Base-by-base conservation (phyloP, 2,888 invertebrate species). In the Archaeoteleia sp. region DNA sequence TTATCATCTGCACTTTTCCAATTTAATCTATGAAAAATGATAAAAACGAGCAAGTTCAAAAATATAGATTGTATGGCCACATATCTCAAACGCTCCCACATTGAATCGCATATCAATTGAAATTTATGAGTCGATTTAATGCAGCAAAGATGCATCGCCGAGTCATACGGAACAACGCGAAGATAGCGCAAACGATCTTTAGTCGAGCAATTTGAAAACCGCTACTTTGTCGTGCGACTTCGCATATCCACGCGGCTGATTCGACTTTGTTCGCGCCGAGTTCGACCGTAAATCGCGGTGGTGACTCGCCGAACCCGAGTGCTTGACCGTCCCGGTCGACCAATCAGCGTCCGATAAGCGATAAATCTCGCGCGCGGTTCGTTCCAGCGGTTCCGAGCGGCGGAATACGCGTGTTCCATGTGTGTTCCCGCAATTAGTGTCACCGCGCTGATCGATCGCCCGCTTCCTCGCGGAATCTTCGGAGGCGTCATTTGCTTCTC, bases 371-470 rank as follows among this genome's bases (percentile, higher is more conserved):
- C 65, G 48, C 62, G 71, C 63, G 70, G 55, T 72, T 74, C 73
- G 72, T 77, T 77, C 75, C 74, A 67, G 54, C 69, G 71, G 74
- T 74, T 72, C 71, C 70, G 61, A 68, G 55, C 69, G 49, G 40
- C 48, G 71, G 76, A 71, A 76, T 74, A 74, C 76, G 76, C 77
- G 76, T 75, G 74, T 75, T 74, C 74, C 76, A 65, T 74, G 77
- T 76, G 77, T 79, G 77, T 80, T 78, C 75, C 76, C 72, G 77
- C 79, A 82, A 82, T 81, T 82, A 82, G 78, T 80, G 81, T 82
- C 81, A 80, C 72, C 67, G 66, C 60, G 54, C 80, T 82, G 81
- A 82, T 81, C 80, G 80, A 82, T 81, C 76, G 79, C 34, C 51
- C 57, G 46, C 70, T 53, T 45, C 53, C 43, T 68, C 72, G 72